Base-by-base conservation (phyloP, 2,113 vertebrate genomes). In the Pandion haliaetus region DNA sequence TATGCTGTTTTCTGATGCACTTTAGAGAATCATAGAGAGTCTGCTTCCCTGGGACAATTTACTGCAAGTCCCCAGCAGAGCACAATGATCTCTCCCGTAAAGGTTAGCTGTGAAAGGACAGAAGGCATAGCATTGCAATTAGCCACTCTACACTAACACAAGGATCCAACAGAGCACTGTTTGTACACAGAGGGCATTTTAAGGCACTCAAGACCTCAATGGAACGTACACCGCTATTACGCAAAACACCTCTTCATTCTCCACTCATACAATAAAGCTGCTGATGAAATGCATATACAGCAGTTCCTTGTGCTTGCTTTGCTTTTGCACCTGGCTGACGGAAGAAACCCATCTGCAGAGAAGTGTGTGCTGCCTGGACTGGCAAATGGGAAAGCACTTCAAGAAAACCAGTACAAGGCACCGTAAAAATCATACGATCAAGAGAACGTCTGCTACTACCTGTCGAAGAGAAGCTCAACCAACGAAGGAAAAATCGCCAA, bases 201-300 rank as follows among this genome's bases (percentile, higher is more conserved):
- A n/a, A 74, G 55, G 81, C 67, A 21, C 69, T 67, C 7, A 1
- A 65, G 77, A 13, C 6, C 71, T 6, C 55, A 10, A 5, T 1
- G 54, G 50, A 47, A 72, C 0, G 7, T 12, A 3, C 61, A 1
- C 29, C 0, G 0, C 38, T 5, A 0, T 7, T 26, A 72, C 88
- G n/a, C 47, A 42, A 21, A 72, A 45, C 83, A 2, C 20, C 76
- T 57, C 76, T 47, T 32, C 20, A 0, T 34, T 17, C 82, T n/a
- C 50, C 70, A 4, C 32, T 24, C 55, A 6, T 13, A 1, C 57
- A 20, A 3, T n/a, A 3, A 2, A 72, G 14, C 16, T 2, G 77
- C n/a, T 2, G 3, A 8, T 7, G 71, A 73, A 1, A 13, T 0
- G 2, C 31, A 0, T 4, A 13, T 7, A 34, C 57, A 6, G 83